Evolutionary conservation across 2,797 vertebrate genomes (phyloP).

Genomic region (Phylloscopus collybita): DNA sequence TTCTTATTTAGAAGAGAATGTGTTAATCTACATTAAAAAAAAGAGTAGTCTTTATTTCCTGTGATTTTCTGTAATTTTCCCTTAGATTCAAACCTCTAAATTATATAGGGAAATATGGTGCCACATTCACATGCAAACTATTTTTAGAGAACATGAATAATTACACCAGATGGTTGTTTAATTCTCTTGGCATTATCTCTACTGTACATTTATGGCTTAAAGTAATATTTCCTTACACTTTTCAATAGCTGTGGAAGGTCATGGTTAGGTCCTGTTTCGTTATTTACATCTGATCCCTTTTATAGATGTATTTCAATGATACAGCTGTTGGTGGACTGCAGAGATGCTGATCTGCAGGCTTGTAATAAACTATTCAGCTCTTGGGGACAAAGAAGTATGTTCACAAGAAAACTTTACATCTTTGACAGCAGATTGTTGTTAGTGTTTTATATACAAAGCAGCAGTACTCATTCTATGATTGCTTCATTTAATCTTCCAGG

Average conservation of each 20-base stretch:
- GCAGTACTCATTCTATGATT: slow-evolving; percentile 2
- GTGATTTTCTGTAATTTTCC: slow-evolving; percentile 52
- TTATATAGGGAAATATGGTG: slow-evolving; percentile 62
- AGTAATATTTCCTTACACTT: slow-evolving; percentile 70
- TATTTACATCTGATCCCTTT: slow-evolving; percentile 55
- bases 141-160: slow-evolving; percentile 79
- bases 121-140: slow-evolving; percentile 70
- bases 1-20: background rate
- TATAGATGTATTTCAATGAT: slow-evolving; percentile 37
- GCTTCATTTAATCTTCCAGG: slow-evolving; percentile 42
- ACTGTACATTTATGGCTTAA: slow-evolving; percentile 75
- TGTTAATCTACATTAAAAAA: slow-evolving; percentile 1
- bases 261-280: slow-evolving; percentile 10
- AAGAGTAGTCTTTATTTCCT: slow-evolving; percentile 11
- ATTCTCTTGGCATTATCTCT: slow-evolving; percentile 77
- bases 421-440: slow-evolving; percentile 36
- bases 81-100: slow-evolving; percentile 61
- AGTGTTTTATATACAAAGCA: slow-evolving; percentile 32
- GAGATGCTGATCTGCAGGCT: slow-evolving; percentile 50
- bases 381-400: background rate
- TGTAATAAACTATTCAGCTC: slow-evolving; percentile 23
- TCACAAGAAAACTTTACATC: slow-evolving; percentile 16
- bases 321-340: slow-evolving; percentile 31
- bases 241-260: slow-evolving; percentile 50
- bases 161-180: slow-evolving; percentile 78